Evolutionary conservation across 1,140 invertebrate species (phyloP).

Genomic region (Laodelphax striatellus): DNA sequence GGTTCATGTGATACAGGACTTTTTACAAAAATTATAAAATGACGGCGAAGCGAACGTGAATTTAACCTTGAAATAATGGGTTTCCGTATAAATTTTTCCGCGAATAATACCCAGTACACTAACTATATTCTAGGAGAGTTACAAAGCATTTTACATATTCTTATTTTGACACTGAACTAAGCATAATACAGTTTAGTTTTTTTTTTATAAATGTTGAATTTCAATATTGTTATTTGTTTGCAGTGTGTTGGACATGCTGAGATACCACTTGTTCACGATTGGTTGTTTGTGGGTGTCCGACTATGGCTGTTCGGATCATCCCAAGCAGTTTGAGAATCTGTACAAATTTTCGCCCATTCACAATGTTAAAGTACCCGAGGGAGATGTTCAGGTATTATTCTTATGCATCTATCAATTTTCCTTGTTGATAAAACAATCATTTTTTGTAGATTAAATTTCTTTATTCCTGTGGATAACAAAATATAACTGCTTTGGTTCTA

Average conservation of each 20-base stretch:
- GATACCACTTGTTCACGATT: constrained; percentile 97
- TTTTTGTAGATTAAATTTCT: too few species aligned
- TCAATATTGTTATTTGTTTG: constrained; percentile 18
- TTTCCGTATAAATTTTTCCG: too few species aligned
- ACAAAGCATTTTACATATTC: too few species aligned
- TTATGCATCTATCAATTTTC: not conserved
- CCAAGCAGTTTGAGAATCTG: constrained; percentile 79
- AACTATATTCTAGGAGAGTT: too few species aligned
- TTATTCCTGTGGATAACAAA: not conserved
- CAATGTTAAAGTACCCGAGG: constrained; percentile 63
- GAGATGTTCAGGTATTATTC: constrained; percentile 26
- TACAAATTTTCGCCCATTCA: constrained; percentile 92
- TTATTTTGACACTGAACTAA: too few species aligned
- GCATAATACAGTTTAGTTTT: too few species aligned
- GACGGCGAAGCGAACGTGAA: too few species aligned
- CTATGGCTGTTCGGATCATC: constrained; percentile 83
- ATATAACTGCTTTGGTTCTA: too few species aligned
- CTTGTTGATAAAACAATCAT: not conserved
- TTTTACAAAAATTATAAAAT: too few species aligned
- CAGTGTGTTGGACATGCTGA: constrained; percentile 93
- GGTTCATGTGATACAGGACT: too few species aligned
- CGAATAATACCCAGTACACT: too few species aligned
- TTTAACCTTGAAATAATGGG: too few species aligned
- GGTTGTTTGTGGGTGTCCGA: constrained; percentile 94
- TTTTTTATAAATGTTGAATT: not conserved